A percentile compares a stretch with the other conserved stretches of the same genome.
Conservation (phyloP, 2,113 vertebrate species). For the Riparia riparia region DNA sequence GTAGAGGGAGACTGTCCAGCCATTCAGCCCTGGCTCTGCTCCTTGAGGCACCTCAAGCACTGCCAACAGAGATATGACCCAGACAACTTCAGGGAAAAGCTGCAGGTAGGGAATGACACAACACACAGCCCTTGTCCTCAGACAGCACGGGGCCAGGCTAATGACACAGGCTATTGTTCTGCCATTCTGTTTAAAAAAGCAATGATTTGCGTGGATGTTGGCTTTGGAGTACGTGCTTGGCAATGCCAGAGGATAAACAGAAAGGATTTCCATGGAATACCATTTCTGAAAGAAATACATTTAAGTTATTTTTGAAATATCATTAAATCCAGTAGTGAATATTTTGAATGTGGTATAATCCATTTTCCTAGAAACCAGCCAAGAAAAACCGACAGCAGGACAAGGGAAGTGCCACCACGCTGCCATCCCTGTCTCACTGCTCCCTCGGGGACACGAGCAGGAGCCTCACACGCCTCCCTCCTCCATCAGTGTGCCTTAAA, state of each 20-base stretch:
- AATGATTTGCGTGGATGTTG: background rate
- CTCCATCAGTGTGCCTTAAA: background rate
- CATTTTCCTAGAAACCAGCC: constrained; percentile 60
- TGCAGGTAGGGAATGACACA: background rate
- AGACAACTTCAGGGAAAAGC: background rate
- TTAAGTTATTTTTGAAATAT: constrained; percentile 35
- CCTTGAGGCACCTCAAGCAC: background rate
- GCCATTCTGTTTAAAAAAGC: background rate
- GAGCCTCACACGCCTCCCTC: background rate
- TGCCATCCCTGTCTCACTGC: background rate
- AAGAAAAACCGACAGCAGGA: constrained; percentile 6
- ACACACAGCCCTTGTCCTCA: background rate
- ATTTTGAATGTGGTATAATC: constrained; percentile 38
- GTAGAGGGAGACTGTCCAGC: background rate
- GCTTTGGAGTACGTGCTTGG: background rate
- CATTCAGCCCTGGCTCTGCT: background rate
- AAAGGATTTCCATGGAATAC: background rate
- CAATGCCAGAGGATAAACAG: constrained; percentile 11
- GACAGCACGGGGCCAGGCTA: background rate
- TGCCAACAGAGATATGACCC: background rate
- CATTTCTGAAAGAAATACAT: background rate
- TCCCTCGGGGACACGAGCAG: background rate
- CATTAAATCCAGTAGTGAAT: constrained; percentile 36
- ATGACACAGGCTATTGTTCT: background rate
- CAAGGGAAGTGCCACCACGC: background rate